These are phyloP conservation scores for Coregonus suidteri DNA, from an alignment of 2,797 vertebrate genomes.

Conservation along the genomic window DNA sequence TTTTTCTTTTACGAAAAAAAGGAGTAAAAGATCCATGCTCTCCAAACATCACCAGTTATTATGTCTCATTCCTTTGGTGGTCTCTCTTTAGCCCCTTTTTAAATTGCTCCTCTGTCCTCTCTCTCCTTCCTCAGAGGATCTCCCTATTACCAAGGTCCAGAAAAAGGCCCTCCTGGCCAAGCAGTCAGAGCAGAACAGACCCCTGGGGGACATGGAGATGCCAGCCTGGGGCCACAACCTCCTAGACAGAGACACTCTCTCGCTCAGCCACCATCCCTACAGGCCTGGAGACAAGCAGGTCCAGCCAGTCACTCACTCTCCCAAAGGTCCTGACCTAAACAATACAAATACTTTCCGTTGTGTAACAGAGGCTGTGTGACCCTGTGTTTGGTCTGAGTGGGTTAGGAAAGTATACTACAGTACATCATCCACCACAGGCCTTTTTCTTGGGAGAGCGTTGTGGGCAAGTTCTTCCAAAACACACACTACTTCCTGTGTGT, in stretches of 20 bases:
- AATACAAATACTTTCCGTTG: background rate
- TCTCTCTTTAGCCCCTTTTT: background rate
- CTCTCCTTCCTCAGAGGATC: conserved; percentile 51
- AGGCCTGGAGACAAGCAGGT: background rate
- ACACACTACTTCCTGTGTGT: background rate
- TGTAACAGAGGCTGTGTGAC: background rate
- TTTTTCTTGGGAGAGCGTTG: background rate
- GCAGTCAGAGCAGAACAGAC: conserved; percentile 23
- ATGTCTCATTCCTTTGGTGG: background rate
- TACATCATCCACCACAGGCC: background rate
- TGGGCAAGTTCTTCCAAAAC: background rate
- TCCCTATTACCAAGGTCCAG: conserved; percentile 49
- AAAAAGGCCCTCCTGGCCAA: conserved; percentile 50
- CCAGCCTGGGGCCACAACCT: background rate
- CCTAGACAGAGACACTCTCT: background rate
- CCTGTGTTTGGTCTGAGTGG: background rate
- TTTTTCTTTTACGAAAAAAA: too few species aligned
- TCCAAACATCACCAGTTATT: background rate
- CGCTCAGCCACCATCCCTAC: background rate
- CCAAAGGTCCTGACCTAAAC: background rate
- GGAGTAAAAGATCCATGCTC: too few species aligned
- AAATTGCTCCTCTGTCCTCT: conserved; percentile 23
- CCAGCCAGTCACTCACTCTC: background rate
- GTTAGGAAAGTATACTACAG: background rate
- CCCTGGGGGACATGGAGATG: background rate